Evolutionary conservation across 2,113 vertebrate species (phyloP), one percentile per base, ranked within the genome.

Genomic region (Tringa solitaria): DNA sequence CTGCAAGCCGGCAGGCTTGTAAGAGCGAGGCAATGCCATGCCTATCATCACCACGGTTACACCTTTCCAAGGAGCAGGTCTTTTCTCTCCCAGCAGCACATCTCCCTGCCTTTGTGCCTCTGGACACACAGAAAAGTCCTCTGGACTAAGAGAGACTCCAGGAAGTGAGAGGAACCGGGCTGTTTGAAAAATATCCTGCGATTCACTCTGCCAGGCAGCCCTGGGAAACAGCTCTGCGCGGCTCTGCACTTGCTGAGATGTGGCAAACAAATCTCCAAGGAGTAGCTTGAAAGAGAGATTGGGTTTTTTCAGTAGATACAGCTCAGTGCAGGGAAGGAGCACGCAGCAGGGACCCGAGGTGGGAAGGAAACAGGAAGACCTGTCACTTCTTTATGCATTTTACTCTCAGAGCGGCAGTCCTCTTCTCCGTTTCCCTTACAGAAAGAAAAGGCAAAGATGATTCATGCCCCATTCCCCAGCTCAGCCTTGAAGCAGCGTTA

Each of bases 401-500:
- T 82, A 43, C 32, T 45, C 35, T 92, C 45, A 73, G 33, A 96
- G 54, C 46, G 75, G 84, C 54, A 95, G 56, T 60, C 0, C 3
- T 69, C 46, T 90, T 95, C 64, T 91, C 35, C 73, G 28, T 81
- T 96, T 96, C 95, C 92, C 84, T 97, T 90, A 85, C 84, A 91
- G 65, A 93, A 95, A 96, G 50, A 80, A 95, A 91, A 88, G 88
- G 84, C 92, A 96, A 78, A 92, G 89, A 95, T 97, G 96, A 97
- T 95, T 97, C 97, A 97, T 1, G 27, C 77, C 87, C 75, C 61
- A 45, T 67, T 95, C 86, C 65, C 69, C 84, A 21, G n/a, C 73
- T 96, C 48, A 78, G 74, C 43, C 69, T 89, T 73, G 75, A 91
- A 95, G 87, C 86, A 75, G 83, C 11, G 5, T 28, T 90, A 74